These are phyloP conservation scores for Thera obeliscata DNA, from an alignment of 2,888 invertebrate genomes.

Conservation along the genomic window DNA sequence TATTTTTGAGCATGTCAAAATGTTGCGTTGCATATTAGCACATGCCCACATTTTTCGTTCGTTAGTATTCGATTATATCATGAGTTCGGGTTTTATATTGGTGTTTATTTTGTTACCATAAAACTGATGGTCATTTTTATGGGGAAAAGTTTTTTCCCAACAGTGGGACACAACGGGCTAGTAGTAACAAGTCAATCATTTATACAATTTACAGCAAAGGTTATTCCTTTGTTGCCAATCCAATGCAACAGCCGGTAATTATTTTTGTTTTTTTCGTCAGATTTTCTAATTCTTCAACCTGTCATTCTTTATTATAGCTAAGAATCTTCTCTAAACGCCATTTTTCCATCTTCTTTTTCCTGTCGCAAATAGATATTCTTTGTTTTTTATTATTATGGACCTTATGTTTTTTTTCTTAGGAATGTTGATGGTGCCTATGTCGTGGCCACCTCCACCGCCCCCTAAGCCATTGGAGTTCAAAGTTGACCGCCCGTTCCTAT, in stretches of 20 bases:
- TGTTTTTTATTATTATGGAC: neutral
- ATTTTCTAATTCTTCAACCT: neutral
- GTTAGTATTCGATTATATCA: too few species aligned
- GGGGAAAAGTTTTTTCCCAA: too few species aligned
- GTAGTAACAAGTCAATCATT: too few species aligned
- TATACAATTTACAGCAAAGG: too few species aligned
- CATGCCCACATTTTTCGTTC: too few species aligned
- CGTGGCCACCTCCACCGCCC: neutral
- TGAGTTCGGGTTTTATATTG: too few species aligned
- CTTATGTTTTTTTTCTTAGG: neutral
- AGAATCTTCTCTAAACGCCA: neutral
- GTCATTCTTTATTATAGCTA: neutral
- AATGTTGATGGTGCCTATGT: neutral
- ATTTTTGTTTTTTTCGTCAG: neutral
- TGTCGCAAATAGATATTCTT: neutral
- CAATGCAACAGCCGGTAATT: neutral
- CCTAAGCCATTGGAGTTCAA: constrained; percentile 13
- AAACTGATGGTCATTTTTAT: too few species aligned
- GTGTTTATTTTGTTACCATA: too few species aligned
- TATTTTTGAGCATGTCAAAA: too few species aligned
- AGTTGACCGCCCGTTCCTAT: constrained; percentile 12
- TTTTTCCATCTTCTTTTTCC: neutral
- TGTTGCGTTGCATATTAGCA: too few species aligned
- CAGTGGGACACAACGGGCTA: too few species aligned
- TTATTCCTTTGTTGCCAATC: neutral